These are phyloP conservation scores for Suricata suricatta DNA, from an alignment of 2,113 vertebrate genomes.

Conservation along the genomic window DNA sequence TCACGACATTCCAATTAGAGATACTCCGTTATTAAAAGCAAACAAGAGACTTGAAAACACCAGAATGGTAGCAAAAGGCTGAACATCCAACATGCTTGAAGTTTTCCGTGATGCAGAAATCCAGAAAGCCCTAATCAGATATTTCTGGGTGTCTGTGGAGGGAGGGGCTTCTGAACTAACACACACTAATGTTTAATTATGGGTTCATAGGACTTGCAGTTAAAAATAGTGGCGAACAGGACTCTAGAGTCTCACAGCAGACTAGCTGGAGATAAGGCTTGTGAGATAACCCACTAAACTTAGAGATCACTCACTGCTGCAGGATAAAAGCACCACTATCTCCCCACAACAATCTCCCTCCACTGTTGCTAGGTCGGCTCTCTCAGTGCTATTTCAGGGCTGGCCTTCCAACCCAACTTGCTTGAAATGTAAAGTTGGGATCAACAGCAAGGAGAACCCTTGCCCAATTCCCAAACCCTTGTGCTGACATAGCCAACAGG, in stretches of 20 bases:
- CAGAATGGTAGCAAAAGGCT: background rate
- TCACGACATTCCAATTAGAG: background rate
- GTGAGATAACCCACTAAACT: background rate
- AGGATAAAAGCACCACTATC: constrained; percentile 45
- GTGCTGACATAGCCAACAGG: background rate
- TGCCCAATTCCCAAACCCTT: constrained; percentile 32
- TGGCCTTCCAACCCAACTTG: background rate
- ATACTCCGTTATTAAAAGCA: background rate
- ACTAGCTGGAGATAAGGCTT: constrained; percentile 17
- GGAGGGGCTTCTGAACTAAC: background rate
- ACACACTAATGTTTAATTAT: background rate
- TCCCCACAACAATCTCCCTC: background rate
- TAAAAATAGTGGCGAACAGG: constrained; percentile 70
- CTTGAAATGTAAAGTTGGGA: constrained; percentile 70
- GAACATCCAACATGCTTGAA: background rate
- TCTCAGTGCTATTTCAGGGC: background rate
- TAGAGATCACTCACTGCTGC: background rate
- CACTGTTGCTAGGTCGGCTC: background rate
- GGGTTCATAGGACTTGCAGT: constrained; percentile 44
- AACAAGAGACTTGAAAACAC: background rate
- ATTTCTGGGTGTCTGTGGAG: background rate
- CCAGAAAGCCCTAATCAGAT: background rate
- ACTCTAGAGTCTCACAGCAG: background rate
- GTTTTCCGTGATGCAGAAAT: background rate
- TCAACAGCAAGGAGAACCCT: constrained; percentile 47